Base-by-base conservation (phyloP, 2,888 invertebrate species). In the Lapara coniferarum region DNA sequence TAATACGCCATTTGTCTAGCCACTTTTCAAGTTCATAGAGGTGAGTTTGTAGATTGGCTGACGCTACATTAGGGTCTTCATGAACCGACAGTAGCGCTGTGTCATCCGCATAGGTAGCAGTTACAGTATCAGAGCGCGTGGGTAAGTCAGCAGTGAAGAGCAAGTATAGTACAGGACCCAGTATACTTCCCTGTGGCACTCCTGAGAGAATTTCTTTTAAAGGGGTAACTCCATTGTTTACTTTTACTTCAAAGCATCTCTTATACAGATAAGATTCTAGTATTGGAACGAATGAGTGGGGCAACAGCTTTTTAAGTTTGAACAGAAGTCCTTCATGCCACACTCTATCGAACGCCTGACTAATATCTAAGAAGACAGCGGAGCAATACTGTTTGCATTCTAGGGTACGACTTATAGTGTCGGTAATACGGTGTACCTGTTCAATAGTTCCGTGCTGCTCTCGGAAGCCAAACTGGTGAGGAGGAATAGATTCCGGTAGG, bases 171-270 rank as follows among this genome's bases (percentile, higher is more conserved):
- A 66, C 44, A 5, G 75, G 73, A 0, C 74, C 74, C 37, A 75
- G 16, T 10, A 75, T 58, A 10, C 69, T 73, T n/a, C 74, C 75
- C 46, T 76, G 77, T 0, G 72, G 73, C 0, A 76, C 75, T 13
- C 71, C 73, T 13, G 72, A 69, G n/a, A 66, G 53, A 5, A 74
- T 75, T 2, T 69, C 56, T 8, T 68, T 10, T 6, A 74, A 19
- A 0, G 19, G 12, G 1, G 72, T 72, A 2, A 14, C 10, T 0
- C 49, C 63, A 0, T 70, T 63, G 7, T 66, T 55, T 2, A 69
- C 3, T 49, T 55, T 69, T 3, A 75, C 73, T 10, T 66, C 13
- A 30, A 72, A 75, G 19, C 57, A 66, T 63, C 72, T 55, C 0
- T 70, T 56, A 10, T 66, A 10, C 10, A 74, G n/a, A 51, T 73